phyloP scores from a whole-genome alignment of 2,113 vertebrate genomes.

The Dicrurus megarhynchus region DNA sequence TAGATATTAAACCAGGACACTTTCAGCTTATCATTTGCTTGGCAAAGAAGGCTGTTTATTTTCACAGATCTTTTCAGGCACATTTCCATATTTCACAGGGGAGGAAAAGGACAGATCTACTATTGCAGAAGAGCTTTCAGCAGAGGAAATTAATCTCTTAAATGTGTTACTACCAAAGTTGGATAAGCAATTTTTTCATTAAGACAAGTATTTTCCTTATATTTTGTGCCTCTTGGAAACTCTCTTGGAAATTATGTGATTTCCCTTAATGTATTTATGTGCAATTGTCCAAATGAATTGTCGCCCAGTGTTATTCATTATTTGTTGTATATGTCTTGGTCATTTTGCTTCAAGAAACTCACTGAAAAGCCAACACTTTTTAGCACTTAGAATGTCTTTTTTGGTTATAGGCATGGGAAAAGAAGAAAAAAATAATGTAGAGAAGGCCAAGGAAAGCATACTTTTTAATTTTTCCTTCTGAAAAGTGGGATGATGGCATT shows the following conservation, averaged over 20 bases:
- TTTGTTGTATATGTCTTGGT: not conserved
- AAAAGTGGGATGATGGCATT: not conserved
- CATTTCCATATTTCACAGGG: slow-evolving; percentile 43
- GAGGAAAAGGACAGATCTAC: slow-evolving; percentile 18
- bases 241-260: not conserved
- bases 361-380: not conserved
- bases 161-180: slow-evolving; percentile 25
- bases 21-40: slow-evolving; percentile 13
- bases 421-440: not conserved
- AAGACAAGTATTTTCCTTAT: not conserved
- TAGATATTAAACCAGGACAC: not conserved
- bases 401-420: not conserved
- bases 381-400: not conserved
- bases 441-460: not conserved
- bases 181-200: slow-evolving; percentile 8
- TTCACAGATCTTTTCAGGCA: slow-evolving; percentile 22
- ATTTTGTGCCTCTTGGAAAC: not conserved
- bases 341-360: not conserved
- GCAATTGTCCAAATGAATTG: not conserved
- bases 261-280: not conserved
- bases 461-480: not conserved
- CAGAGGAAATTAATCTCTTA: slow-evolving; percentile 49
- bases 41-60: slow-evolving; percentile 44
- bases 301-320: not conserved
- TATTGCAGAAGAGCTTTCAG: slow-evolving; percentile 16